These are phyloP conservation scores for Pollenia griseotomentosa DNA, from an alignment of 2,888 invertebrate species.

Conservation along the genomic window DNA sequence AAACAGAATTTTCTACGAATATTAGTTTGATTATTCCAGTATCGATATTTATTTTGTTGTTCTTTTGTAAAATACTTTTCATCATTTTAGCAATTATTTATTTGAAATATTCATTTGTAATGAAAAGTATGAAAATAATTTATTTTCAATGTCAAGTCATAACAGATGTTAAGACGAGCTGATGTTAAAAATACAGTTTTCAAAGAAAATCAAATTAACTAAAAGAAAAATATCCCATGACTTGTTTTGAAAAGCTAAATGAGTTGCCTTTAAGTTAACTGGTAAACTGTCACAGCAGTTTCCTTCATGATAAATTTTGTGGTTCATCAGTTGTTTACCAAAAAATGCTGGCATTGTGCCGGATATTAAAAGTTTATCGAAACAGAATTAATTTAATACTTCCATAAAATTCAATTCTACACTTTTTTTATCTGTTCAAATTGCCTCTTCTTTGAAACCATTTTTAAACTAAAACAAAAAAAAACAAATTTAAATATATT, in stretches of 20 bases:
- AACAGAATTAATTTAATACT: slow-evolving; percentile 28
- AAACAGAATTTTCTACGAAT: too few relatives aligned
- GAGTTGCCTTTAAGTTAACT: not conserved
- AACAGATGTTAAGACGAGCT: slow-evolving; percentile 1
- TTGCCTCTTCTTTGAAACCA: not conserved
- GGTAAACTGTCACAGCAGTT: not conserved
- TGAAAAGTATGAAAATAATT: not conserved
- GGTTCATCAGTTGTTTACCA: not conserved
- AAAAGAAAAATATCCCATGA: too few relatives aligned
- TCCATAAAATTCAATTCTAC: not conserved
- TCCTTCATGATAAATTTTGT: not conserved
- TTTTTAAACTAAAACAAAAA: too few relatives aligned
- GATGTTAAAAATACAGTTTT: too few relatives aligned
- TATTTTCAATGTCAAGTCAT: not conserved
- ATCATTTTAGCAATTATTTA: not conserved
- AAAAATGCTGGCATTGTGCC: not conserved
- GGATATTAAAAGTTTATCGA: slow-evolving; percentile 46
- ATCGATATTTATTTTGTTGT: too few relatives aligned
- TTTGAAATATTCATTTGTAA: too few relatives aligned
- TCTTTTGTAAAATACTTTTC: not conserved
- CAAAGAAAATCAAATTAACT: not conserved
- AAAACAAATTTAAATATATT: too few relatives aligned
- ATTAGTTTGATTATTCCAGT: too few relatives aligned
- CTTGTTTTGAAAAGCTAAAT: not conserved
- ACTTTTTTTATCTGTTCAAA: not conserved